These are phyloP conservation scores for Macrosiphum euphorbiae DNA, from an alignment of 2,888 invertebrate genomes.

Conservation along the genomic window DNA sequence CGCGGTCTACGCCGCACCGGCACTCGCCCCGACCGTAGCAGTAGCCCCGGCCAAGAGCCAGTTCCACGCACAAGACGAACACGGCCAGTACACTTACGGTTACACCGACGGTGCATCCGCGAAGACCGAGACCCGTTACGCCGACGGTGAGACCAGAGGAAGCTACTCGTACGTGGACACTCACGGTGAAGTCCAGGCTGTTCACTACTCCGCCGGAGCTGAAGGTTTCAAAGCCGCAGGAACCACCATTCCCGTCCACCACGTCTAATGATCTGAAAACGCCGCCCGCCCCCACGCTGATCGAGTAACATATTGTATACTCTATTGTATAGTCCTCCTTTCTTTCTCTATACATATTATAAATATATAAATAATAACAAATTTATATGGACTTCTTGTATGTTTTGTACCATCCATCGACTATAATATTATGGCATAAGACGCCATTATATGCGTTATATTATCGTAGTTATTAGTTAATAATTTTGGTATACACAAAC, in stretches of 20 bases:
- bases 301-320: not conserved
- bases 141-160: conserved; percentile 71
- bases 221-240: conserved; percentile 72
- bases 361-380: conserved; percentile 12
- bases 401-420: not conserved
- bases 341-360: not conserved
- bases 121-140: conserved; percentile 70
- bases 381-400: not conserved
- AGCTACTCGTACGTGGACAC: conserved; percentile 72
- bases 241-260: conserved; percentile 71
- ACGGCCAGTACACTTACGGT: conserved; percentile 72
- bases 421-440: no score
- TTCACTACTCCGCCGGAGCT: conserved; percentile 71
- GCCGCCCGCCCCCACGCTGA: not conserved
- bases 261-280: conserved; percentile 42
- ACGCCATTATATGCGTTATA: no score
- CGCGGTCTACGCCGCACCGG: conserved; percentile 66
- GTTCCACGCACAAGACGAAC: conserved; percentile 70
- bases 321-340: not conserved
- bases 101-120: conserved; percentile 69
- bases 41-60: conserved; percentile 67
- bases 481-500: not conserved
- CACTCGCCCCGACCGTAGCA: conserved; percentile 68
- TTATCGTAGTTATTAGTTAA: not conserved
- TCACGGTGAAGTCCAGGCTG: conserved; percentile 70